Percentiles rank a stretch among this genome's conserved stretches.
Conservation (phyloP, 1,140 invertebrate genomes). For the Linepithema humile region DNA sequence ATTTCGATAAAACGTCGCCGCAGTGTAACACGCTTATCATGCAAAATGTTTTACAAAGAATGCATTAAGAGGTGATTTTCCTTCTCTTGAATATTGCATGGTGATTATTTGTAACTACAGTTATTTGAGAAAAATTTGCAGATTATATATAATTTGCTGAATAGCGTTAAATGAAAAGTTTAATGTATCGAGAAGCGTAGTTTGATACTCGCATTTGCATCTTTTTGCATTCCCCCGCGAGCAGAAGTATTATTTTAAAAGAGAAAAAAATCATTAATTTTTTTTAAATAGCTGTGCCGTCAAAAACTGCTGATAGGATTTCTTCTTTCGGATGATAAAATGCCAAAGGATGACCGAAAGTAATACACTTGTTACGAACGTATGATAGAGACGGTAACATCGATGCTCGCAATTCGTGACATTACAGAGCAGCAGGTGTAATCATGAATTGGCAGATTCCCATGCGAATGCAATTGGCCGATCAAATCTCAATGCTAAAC, state of each 20-base stretch:
- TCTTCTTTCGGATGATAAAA: neutral
- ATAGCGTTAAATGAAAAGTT: too few relatives aligned
- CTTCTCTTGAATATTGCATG: neutral
- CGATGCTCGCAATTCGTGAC: neutral
- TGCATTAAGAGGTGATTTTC: neutral
- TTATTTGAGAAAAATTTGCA: too few relatives aligned
- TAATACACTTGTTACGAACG: conserved; percentile 20
- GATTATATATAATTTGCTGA: too few relatives aligned
- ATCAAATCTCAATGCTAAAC: conserved; percentile 26
- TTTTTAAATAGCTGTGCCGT: neutral
- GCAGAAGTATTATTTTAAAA: neutral
- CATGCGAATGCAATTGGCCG: neutral
- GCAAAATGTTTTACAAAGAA: neutral
- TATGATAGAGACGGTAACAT: neutral
- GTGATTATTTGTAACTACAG: too few relatives aligned
- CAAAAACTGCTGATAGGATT: neutral
- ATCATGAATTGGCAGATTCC: neutral
- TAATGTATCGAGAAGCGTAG: too few relatives aligned
- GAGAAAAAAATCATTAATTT: neutral
- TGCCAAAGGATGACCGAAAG: neutral
- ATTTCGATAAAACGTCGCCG: neutral
- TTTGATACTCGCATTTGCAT: too few relatives aligned
- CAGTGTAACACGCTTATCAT: neutral
- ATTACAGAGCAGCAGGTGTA: neutral
- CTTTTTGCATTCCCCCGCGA: too few relatives aligned